Percentiles rank a stretch among this genome's conserved stretches.
These are phyloP conservation scores for Spicauda simplicius DNA, from an alignment of 2,888 invertebrate genomes.

Conservation along the genomic window DNA sequence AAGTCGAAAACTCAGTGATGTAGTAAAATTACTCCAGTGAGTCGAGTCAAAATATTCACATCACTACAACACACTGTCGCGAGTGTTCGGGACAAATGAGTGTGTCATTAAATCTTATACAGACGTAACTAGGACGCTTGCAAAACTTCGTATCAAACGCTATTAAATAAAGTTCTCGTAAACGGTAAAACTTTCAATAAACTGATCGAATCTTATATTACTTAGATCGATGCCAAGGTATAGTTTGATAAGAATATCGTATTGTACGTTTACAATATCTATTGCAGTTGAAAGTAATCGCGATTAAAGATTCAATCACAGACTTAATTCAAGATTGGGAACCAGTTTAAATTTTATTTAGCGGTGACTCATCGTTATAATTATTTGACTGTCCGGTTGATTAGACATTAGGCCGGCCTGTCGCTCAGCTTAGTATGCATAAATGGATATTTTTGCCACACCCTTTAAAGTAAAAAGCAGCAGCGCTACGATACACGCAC, in stretches of 20 bases:
- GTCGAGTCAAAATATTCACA: no score
- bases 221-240: no score
- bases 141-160: conserved; percentile 33
- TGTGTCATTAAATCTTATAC: conserved; percentile 42
- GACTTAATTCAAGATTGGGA: background rate
- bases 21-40: no score
- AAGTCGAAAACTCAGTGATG: no score
- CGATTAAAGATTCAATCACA: background rate
- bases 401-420: background rate
- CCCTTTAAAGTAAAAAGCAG: no score
- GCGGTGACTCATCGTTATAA: background rate
- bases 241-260: no score
- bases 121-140: conserved; percentile 44
- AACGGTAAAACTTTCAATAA: background rate
- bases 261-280: no score
- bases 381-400: background rate
- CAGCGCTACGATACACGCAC: no score
- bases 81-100: conserved; percentile 33
- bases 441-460: background rate
- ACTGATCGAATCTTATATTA: no score
- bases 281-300: no score
- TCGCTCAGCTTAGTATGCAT: no score
- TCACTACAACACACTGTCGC: conserved; percentile 5
- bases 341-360: background rate
- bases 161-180: background rate